phyloP scores from a whole-genome alignment of 2,888 invertebrate species.

The Athalia rosae region DNA sequence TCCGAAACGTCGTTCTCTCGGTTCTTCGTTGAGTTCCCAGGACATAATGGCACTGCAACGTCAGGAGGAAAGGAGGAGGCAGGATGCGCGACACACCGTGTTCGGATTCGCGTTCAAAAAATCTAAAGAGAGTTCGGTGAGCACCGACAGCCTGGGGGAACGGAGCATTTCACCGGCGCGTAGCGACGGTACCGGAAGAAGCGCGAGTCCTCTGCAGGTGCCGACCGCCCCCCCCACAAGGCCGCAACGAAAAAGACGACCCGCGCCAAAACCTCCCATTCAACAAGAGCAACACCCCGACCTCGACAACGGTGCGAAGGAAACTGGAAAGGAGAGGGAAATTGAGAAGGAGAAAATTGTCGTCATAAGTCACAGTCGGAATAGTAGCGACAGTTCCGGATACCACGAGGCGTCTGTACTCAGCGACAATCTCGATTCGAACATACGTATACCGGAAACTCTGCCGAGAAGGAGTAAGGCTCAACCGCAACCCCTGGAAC shows the following conservation, averaged over 20 bases:
- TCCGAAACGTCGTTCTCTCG: slow-evolving; percentile 69
- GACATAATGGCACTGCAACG: slow-evolving; percentile 78
- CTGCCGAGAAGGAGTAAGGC: slow-evolving; percentile 70
- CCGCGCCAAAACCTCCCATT: slow-evolving; percentile 77
- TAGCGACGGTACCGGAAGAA: slow-evolving; percentile 76
- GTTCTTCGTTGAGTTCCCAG: slow-evolving; percentile 74
- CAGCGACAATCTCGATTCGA: slow-evolving; percentile 77
- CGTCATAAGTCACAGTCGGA: slow-evolving; percentile 80
- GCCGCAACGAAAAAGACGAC: slow-evolving; percentile 76
- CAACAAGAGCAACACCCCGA: slow-evolving; percentile 40
- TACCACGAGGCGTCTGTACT: slow-evolving; percentile 82
- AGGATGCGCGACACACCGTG: slow-evolving; percentile 74
- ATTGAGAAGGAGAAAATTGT: slow-evolving; percentile 71
- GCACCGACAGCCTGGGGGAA: slow-evolving; percentile 74
- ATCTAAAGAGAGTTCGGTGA: slow-evolving; percentile 73
- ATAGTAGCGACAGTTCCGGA: slow-evolving; percentile 84
- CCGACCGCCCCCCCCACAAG: slow-evolving; percentile 75
- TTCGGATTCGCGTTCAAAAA: slow-evolving; percentile 76
- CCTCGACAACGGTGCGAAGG: slow-evolving; percentile 49
- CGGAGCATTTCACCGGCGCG: slow-evolving; percentile 78
- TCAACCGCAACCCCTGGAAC: slow-evolving; percentile 54
- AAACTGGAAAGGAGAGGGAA: slow-evolving; percentile 61
- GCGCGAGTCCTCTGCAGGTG: slow-evolving; percentile 63
- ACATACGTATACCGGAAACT: slow-evolving; percentile 67
- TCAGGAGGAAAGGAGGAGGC: slow-evolving; percentile 77